Conservation (phyloP, 2,888 invertebrate genomes). For the Aspidiotus rigidus region DNA sequence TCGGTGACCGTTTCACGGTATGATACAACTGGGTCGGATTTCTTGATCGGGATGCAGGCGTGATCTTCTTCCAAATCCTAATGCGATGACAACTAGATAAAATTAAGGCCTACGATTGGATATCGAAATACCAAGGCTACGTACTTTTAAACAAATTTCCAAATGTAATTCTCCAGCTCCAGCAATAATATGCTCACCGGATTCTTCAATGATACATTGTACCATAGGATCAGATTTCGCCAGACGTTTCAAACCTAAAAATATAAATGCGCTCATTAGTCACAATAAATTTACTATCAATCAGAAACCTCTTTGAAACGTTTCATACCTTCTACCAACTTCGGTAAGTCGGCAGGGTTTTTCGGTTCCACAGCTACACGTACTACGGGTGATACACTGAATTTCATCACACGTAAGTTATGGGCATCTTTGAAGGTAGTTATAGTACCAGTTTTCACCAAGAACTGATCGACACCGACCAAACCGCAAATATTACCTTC, state of each 20-base stretch:
- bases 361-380: slow-evolving; percentile 99
- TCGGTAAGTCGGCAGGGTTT: slow-evolving; percentile 97
- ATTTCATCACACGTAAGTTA: slow-evolving; percentile 99
- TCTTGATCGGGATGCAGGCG: slow-evolving; percentile 97
- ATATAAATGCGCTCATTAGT: neutral
- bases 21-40: slow-evolving; percentile 97
- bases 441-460: slow-evolving; percentile 99
- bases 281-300: neutral
- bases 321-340: slow-evolving; percentile 73
- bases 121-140: neutral
- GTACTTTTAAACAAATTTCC: slow-evolving; percentile 90
- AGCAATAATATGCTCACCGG: slow-evolving; percentile 98
- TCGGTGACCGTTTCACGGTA: slow-evolving; percentile 95
- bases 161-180: slow-evolving; percentile 99
- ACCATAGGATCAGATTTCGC: slow-evolving; percentile 99
- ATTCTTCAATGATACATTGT: slow-evolving; percentile 98
- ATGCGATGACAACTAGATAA: neutral
- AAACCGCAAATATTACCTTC: slow-evolving; percentile 96
- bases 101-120: neutral
- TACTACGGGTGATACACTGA: slow-evolving; percentile 98
- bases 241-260: slow-evolving; percentile 82
- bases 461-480: slow-evolving; percentile 98
- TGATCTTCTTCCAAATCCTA: slow-evolving; percentile 96
- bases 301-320: neutral
- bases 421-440: slow-evolving; percentile 98